Conservation (phyloP, 2,113 vertebrate genomes). For the Tachuris rubrigastra region DNA sequence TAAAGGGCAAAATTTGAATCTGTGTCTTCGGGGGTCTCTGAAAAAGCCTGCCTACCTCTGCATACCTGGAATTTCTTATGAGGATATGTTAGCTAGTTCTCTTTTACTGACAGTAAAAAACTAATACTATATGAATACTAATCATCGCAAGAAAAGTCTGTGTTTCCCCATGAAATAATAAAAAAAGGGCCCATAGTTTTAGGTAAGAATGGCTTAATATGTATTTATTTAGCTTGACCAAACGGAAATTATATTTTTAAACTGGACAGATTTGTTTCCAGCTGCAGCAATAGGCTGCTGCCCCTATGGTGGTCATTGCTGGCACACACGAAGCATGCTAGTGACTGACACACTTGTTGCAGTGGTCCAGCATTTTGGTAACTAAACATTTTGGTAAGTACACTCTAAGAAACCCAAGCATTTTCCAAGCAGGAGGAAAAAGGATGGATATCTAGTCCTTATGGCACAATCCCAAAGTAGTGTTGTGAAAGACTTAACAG, state of each 20-base stretch:
- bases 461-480: neutral
- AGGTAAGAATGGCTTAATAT: neutral
- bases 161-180: neutral
- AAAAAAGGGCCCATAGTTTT: neutral
- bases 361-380: neutral
- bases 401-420: neutral
- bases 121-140: neutral
- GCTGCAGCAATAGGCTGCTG: neutral
- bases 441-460: neutral
- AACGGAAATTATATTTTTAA: neutral
- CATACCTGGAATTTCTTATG: neutral
- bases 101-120: neutral
- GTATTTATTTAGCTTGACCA: neutral
- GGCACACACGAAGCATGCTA: accelerated
- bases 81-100: neutral
- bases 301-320: neutral
- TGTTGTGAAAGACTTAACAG: neutral
- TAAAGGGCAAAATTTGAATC: neutral
- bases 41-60: neutral
- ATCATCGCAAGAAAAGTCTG: neutral
- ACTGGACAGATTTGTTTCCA: neutral
- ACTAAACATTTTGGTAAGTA: neutral
- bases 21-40: neutral
- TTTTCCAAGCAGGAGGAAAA: neutral
- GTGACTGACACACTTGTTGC: neutral